A percentile compares a stretch with the other conserved stretches of the same genome.
Conservation (phyloP, 2,888 invertebrate genomes). For the Noctua comes region DNA sequence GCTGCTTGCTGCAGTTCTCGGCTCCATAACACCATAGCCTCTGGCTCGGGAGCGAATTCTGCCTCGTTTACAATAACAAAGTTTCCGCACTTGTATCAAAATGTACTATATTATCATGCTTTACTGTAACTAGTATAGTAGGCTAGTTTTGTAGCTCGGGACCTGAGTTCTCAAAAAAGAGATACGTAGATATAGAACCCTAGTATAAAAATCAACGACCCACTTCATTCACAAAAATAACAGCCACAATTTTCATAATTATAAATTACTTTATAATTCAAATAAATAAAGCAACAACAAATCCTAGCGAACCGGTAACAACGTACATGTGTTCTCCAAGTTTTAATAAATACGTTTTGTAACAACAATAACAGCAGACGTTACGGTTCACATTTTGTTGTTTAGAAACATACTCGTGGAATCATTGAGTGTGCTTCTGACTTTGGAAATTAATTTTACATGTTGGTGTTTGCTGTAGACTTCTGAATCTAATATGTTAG, state of each 20-base stretch:
- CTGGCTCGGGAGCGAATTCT: no score
- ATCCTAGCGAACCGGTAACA: not conserved
- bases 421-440: not conserved
- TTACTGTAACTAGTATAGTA: not conserved
- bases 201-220: not conserved
- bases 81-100: no score
- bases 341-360: slow-evolving; percentile 25
- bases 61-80: no score
- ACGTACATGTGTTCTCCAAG: slow-evolving; percentile 6
- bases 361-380: slow-evolving; percentile 35
- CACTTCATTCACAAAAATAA: not conserved
- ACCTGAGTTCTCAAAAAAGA: no score
- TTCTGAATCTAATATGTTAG: not conserved
- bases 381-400: slow-evolving; percentile 15
- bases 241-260: not conserved
- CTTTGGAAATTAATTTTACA: slow-evolving; percentile 20
- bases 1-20: no score
- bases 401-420: slow-evolving; percentile 14
- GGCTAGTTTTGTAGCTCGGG: not conserved
- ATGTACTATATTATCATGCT: not conserved
- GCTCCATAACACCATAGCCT: no score
- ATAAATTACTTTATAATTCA: slow-evolving; percentile 10
- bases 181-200: no score
- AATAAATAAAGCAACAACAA: slow-evolving; percentile 17
- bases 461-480: not conserved